These are phyloP conservation scores for Parotocinclus haroldoi DNA, from an alignment of 2,797 vertebrate species.

Conservation along the genomic window DNA sequence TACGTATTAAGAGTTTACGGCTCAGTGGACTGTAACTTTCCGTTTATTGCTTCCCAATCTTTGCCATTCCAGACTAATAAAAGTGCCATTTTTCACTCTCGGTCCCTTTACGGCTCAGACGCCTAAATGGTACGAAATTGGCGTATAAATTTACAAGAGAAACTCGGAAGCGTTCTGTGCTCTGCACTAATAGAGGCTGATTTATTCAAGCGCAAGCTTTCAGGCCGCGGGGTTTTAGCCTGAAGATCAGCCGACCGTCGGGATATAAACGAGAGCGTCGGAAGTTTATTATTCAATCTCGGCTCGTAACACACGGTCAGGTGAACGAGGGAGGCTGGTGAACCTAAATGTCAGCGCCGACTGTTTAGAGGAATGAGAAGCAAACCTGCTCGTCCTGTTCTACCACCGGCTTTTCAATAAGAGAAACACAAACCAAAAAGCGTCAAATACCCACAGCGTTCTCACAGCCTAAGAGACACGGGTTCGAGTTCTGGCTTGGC, in stretches of 20 bases:
- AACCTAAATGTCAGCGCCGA: background rate
- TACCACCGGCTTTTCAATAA: too few relatives aligned
- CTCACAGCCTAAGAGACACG: too few relatives aligned
- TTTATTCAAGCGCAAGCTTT: constrained; percentile 16
- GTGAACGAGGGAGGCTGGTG: constrained; percentile 8
- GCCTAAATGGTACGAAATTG: constrained; percentile 32
- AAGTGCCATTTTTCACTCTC: constrained; percentile 39
- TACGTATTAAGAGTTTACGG: constrained; percentile 74
- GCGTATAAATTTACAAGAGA: constrained; percentile 33
- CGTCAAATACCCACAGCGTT: too few relatives aligned
- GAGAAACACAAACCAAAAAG: too few relatives aligned
- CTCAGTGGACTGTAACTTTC: constrained; percentile 63
- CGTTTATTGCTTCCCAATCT: constrained; percentile 60
- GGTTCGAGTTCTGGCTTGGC: too few relatives aligned
- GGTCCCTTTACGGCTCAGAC: constrained; percentile 30
- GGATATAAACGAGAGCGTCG: constrained; percentile 7
- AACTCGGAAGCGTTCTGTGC: constrained; percentile 16
- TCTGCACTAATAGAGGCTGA: constrained; percentile 15
- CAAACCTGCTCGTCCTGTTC: too few relatives aligned
- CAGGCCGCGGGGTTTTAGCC: constrained; percentile 6
- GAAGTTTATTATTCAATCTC: constrained; percentile 15
- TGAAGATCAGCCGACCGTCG: constrained; percentile 8
- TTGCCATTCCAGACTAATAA: constrained; percentile 52
- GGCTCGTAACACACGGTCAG: background rate
- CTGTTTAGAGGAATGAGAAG: background rate